Base-by-base conservation (phyloP, 2,797 vertebrate species). In the Enteromius radiatus region DNA sequence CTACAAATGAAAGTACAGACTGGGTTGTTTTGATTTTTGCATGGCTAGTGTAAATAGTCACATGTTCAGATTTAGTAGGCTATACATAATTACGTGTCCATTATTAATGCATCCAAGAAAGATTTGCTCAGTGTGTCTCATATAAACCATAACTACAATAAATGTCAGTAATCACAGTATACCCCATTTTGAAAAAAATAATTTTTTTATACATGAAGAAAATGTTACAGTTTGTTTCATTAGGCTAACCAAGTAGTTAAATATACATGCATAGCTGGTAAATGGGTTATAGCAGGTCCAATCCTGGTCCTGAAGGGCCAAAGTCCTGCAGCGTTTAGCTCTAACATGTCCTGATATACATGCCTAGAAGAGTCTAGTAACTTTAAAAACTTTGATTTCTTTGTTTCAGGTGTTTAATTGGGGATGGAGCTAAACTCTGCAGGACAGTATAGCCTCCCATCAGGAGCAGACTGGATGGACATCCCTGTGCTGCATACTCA, bases 361-460 rank as follows among this genome's bases (percentile, higher is more conserved):
- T 74, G 11, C 70, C 47, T 23, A 14, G 47, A 73, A 54, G 70
- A 38, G 26, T 75, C 21, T 59, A 9, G 14, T 59, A 59, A 59
- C 56, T 36, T 52, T 38, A n/a, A 26, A 76, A 36, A 75, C 52
- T 52, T 59, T 59, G 52, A 26, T 59, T 59, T 38, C 73, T 36
- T 59, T 75, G 7, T 21, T 38, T 56, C 49, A 17, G n/a, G 21
- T 75, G 33, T 76, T 76, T 26, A 76, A 59, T 76, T 59, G n/a
- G 23, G 2, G 33, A 26, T 59, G 73, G 33, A 38, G 23, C 73
- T 26, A 56, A 75, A 59, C 52, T 56, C 52, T 56, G 33, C 52
- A 59, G 33, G n/a, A 59, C 52, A 59, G 21, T 59, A n/a, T n/a
- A 54, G 21, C 33, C n/a, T 21, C 61, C 28, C 23, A 14, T 26